Evolutionary conservation across 2,888 invertebrate species (phyloP).

Genomic region (Rhamphomyia laevipes): DNA sequence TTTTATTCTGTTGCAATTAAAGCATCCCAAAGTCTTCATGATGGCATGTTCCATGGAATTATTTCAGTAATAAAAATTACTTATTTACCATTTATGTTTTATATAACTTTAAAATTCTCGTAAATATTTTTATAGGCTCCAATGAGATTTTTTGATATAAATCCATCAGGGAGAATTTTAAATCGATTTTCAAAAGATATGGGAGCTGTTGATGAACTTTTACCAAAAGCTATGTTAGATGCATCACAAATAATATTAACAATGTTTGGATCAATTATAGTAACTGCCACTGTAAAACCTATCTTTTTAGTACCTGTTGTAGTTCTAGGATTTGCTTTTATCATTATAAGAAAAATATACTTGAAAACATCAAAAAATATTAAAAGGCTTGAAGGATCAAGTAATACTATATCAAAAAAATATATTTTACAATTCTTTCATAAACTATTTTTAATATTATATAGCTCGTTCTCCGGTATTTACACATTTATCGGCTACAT

Average conservation of each 20-base stretch:
- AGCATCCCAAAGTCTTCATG: slow-evolving; percentile 57
- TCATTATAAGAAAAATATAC: slow-evolving; percentile 48
- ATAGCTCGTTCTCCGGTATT: slow-evolving; percentile 70
- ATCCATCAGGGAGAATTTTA: slow-evolving; percentile 68
- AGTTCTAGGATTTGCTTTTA: slow-evolving; percentile 45
- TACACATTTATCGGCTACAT: slow-evolving; percentile 60
- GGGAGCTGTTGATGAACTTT: slow-evolving; percentile 64
- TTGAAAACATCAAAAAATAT: slow-evolving; percentile 56
- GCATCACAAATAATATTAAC: slow-evolving; percentile 43
- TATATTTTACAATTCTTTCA: too few species aligned
- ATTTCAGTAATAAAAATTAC: slow-evolving; percentile 11
- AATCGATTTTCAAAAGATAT: slow-evolving; percentile 76
- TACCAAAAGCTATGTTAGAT: slow-evolving; percentile 58
- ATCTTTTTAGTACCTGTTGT: slow-evolving; percentile 47
- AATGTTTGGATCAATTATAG: slow-evolving; percentile 45
- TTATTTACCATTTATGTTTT: background rate
- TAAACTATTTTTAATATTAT: background rate
- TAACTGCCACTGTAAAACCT: slow-evolving; percentile 50
- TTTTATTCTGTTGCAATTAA: slow-evolving; percentile 51
- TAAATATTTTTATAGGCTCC: slow-evolving; percentile 31
- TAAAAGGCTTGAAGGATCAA: slow-evolving; percentile 51
- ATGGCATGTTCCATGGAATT: slow-evolving; percentile 51
- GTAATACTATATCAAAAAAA: slow-evolving; percentile 34
- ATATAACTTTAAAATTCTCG: background rate
- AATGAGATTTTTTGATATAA: slow-evolving; percentile 70